phyloP scores from a whole-genome alignment of 2,797 vertebrate genomes.

The Crocidura indochinensis region DNA sequence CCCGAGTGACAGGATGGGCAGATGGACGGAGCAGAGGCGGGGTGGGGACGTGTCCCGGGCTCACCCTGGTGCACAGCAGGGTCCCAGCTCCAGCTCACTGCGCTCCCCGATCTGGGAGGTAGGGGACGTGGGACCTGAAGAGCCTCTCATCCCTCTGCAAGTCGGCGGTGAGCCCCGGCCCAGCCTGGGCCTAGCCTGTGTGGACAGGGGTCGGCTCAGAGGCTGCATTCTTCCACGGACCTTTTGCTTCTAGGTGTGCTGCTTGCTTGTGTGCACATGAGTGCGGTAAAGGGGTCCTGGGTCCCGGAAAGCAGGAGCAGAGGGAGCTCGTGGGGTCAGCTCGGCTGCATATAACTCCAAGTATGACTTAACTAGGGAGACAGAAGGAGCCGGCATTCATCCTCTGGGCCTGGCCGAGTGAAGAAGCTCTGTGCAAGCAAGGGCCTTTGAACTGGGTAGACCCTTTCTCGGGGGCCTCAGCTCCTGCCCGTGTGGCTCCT shows the following conservation, averaged over 20 bases:
- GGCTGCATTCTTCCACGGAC: constrained; percentile 54
- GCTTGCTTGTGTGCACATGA: constrained; percentile 27
- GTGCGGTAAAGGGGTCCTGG: constrained; percentile 42
- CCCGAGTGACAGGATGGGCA: constrained; percentile 16
- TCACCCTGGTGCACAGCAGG: constrained; percentile 81
- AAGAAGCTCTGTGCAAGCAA: constrained; percentile 53
- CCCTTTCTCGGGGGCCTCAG: constrained; percentile 44
- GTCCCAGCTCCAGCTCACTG: constrained; percentile 81
- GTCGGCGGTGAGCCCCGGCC: constrained; percentile 53
- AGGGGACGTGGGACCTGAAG: constrained; percentile 77
- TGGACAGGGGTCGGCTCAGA: constrained; percentile 74
- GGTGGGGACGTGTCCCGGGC: constrained; percentile 58
- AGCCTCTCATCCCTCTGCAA: constrained; percentile 81
- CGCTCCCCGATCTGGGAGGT: constrained; percentile 74
- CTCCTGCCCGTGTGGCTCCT: constrained; percentile 70
- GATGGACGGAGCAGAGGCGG: constrained; percentile 30
- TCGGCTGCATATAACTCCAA: background rate
- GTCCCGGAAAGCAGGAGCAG: constrained; percentile 35
- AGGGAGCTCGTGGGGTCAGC: constrained; percentile 34
- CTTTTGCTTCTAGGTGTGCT: constrained; percentile 55
- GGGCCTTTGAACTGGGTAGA: background rate
- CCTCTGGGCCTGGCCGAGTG: constrained; percentile 52
- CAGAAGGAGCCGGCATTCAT: constrained; percentile 49
- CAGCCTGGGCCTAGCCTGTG: constrained; percentile 83
- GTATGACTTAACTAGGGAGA: constrained; percentile 34